phyloP scores from a whole-genome alignment of 2,888 invertebrate species.

The Dryocosmus kuriphilus region DNA sequence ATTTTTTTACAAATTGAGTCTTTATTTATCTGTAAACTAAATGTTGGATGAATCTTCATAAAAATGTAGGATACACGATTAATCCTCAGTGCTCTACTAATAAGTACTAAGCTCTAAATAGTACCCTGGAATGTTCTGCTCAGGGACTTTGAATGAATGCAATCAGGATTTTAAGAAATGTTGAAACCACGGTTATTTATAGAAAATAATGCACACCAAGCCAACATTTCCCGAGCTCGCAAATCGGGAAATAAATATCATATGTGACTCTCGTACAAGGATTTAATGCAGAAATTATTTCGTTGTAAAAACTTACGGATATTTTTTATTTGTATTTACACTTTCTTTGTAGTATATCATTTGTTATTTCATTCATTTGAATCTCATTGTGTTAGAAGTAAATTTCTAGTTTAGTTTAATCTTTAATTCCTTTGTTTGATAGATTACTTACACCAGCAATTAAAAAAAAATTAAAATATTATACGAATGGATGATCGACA shows the following conservation, averaged over 20 bases:
- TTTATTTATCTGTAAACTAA: too few relatives aligned
- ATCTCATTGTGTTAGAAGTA: neutral
- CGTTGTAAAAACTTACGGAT: too few relatives aligned
- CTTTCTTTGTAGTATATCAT: too few relatives aligned
- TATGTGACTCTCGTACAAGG: neutral
- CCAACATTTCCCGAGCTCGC: neutral
- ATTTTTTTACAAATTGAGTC: too few relatives aligned
- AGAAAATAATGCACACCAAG: constrained; percentile 26
- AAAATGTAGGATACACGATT: neutral
- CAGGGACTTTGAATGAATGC: constrained; percentile 13
- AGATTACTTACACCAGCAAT: neutral
- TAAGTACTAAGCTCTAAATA: neutral
- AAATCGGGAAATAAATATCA: neutral
- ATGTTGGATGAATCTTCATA: too few relatives aligned
- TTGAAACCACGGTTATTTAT: constrained; percentile 28
- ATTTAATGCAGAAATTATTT: neutral
- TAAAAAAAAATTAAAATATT: neutral
- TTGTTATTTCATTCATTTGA: too few relatives aligned
- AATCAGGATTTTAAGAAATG: constrained; percentile 31
- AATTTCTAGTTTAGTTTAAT: neutral
- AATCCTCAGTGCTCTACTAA: neutral
- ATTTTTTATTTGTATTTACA: too few relatives aligned
- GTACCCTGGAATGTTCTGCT: neutral
- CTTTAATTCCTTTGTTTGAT: neutral
- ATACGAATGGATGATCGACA: neutral